Conservation (phyloP, 1,140 invertebrate species). For the Drosophila pallidifrons region DNA sequence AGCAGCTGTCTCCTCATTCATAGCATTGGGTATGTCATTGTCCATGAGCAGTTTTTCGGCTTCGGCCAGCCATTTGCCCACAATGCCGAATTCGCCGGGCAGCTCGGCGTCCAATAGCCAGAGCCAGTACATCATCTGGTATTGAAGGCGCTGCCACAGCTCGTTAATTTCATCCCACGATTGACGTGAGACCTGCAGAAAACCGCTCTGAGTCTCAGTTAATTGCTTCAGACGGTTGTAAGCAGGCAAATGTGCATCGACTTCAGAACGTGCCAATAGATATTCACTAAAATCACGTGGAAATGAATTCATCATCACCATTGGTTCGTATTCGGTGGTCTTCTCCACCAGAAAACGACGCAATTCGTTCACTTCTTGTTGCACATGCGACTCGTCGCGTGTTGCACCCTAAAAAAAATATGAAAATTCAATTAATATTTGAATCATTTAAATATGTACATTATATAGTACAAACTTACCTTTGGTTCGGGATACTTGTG, state of each 20-base stretch:
- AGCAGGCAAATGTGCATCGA: constrained; percentile 88
- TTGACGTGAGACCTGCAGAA: constrained; percentile 91
- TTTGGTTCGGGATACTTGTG: constrained; percentile 96
- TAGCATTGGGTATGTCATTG: constrained; percentile 91
- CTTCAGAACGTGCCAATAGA: constrained; percentile 89
- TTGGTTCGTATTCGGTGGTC: constrained; percentile 87
- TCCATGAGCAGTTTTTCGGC: constrained; percentile 94
- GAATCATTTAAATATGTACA: background rate
- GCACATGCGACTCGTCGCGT: constrained; percentile 86
- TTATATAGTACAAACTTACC: constrained; percentile 66
- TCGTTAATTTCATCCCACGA: constrained; percentile 92
- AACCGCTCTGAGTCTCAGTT: constrained; percentile 90
- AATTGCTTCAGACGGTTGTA: constrained; percentile 91
- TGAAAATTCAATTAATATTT: constrained; percentile 1
- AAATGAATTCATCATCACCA: constrained; percentile 88
- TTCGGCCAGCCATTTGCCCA: constrained; percentile 95
- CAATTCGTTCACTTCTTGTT: constrained; percentile 92
- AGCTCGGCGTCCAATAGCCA: constrained; percentile 93
- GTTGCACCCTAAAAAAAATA: constrained; percentile 65
- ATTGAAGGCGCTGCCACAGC: constrained; percentile 91
- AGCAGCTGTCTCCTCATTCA: constrained; percentile 94
- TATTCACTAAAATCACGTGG: constrained; percentile 90
- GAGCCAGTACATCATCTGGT: constrained; percentile 92
- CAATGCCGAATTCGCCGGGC: constrained; percentile 92
- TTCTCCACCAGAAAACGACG: constrained; percentile 93